Evolutionary conservation across 2,113 vertebrate species (phyloP), one percentile per base, ranked within the genome.

Genomic region (Opisthocomus hoazin): DNA sequence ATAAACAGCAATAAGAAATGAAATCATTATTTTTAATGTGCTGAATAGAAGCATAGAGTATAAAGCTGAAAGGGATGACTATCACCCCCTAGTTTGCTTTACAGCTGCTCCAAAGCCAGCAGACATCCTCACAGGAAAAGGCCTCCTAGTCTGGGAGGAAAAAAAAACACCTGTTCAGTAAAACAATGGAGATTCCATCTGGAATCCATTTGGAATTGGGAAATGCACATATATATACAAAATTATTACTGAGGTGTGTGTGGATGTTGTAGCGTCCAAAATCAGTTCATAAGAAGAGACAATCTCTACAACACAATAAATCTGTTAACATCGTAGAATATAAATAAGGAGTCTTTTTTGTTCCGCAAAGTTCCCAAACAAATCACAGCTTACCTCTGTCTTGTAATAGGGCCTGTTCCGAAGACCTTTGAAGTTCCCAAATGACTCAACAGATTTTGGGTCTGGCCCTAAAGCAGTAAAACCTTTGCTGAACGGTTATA

Each of bases 401-500:
- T 83, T 66, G n/a, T 58, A 87, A 76, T 1, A 80, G 6, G 18
- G 41, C 19, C 70, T 87, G n/a, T 90, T 77, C 39, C n/a, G 73
- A 76, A 79, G 69, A 94, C 4, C 58, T 89, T 6, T 89, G 57
- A 96, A 4, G 4, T 65, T 77, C 95, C 57, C 70, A 39, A 20
- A 20, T 89, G 81, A 86, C 30, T 90, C 50, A 86, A 90, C 34
- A 75, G 64, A n/a, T 56, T 92, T 83, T 94, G 77, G 69, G 95
- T 87, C 30, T 64, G 37, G 74, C 78, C 53, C 17, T 79, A 84
- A 91, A 82, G 58, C 53, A 94, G 50, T 41, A 92, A 96, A 92
- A 75, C 19, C 66, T 94, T 64, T 84, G 48, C 48, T 88, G 81
- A 86, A 95, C 34, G 84, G 88, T 84, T 91, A 90, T 29, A 94